Percentiles rank a stretch among this genome's conserved stretches.
phyloP scores from a whole-genome alignment of 2,888 invertebrate species.

The Slavum lentiscoides region DNA sequence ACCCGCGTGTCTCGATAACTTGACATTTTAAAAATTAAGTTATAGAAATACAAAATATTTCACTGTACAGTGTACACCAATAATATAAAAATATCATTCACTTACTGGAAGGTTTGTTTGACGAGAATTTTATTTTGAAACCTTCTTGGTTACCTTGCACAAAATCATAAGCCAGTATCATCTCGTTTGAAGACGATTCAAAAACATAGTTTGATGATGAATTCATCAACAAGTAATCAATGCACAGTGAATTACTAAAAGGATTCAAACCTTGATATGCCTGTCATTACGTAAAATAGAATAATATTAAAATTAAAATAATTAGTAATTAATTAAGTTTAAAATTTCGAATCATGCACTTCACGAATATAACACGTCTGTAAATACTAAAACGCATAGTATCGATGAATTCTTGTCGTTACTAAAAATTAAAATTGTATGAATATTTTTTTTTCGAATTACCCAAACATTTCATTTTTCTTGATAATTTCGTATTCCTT shows the following conservation, averaged over 20 bases:
- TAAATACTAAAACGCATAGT: no score
- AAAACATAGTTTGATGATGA: neutral
- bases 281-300: neutral
- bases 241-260: neutral
- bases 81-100: neutral
- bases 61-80: neutral
- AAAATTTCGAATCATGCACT: no score
- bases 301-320: neutral
- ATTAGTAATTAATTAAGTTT: no score
- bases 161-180: neutral
- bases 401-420: no score
- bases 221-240: neutral
- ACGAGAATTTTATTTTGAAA: slow-evolving; percentile 22
- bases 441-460: no score
- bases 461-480: no score
- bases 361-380: no score
- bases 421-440: no score
- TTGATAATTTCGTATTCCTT: no score
- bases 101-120: slow-evolving; percentile 33
- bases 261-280: neutral
- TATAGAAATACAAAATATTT: neutral
- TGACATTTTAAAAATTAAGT: no score
- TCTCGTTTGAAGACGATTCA: slow-evolving; percentile 22
- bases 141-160: neutral
- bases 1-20: no score